A percentile compares a stretch with the other conserved stretches of the same genome.
Evolutionary conservation across 2,797 vertebrate genomes (phyloP).

Genomic region (Chiloscyllium punctatum): DNA sequence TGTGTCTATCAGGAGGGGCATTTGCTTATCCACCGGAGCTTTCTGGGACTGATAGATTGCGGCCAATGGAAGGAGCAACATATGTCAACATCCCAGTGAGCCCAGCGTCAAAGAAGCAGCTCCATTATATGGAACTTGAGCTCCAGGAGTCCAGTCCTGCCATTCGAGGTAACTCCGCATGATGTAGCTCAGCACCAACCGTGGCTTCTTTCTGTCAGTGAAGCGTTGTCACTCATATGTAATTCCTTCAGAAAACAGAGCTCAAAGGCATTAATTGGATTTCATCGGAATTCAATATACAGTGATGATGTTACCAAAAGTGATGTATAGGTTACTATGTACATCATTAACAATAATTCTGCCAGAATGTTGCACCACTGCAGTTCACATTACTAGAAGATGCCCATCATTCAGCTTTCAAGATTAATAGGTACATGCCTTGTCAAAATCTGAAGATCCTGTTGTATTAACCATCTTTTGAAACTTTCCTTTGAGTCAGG

Average conservation of each 20-base stretch:
- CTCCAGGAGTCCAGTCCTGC: constrained; percentile 58
- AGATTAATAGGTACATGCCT: no score
- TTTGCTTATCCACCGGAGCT: constrained; percentile 51
- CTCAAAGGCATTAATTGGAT: background rate
- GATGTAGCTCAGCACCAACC: constrained; percentile 13
- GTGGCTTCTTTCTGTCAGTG: background rate
- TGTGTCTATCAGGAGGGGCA: constrained; percentile 52
- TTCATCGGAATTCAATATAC: background rate
- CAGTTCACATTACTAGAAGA: no score
- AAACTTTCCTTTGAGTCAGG: no score
- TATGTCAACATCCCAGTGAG: constrained; percentile 79
- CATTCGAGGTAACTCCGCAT: constrained; percentile 61
- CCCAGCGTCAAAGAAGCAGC: constrained; percentile 63
- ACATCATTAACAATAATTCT: no score
- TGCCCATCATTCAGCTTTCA: no score
- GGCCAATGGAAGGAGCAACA: constrained; percentile 53
- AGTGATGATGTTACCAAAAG: no score
- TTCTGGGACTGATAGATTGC: constrained; percentile 51
- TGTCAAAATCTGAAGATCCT: no score
- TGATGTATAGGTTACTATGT: no score
- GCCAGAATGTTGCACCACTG: no score
- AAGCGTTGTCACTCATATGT: background rate
- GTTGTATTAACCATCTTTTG: no score
- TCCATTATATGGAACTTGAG: constrained; percentile 73
- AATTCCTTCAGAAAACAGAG: background rate